A percentile compares a stretch with the other conserved stretches of the same genome.
Evolutionary conservation across 2,888 invertebrate genomes (phyloP).

Genomic region (Maniola hyperantus): DNA sequence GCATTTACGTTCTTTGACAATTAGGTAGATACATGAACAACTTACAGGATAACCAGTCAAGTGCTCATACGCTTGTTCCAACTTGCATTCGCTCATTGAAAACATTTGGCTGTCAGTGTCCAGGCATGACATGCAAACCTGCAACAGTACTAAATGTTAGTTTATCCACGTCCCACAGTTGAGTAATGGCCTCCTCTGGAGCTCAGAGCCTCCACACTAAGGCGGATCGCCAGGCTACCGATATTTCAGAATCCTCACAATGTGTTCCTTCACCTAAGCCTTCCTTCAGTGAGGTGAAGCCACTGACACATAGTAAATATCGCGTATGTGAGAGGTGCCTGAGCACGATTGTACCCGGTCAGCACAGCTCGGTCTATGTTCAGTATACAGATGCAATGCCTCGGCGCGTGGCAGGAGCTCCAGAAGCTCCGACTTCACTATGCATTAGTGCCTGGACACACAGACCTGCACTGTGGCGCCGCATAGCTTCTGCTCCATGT

Average conservation of each 20-base stretch:
- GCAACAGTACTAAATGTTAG: background rate
- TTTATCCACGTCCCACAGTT: background rate
- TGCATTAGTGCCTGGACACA: background rate
- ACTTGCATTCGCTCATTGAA: background rate
- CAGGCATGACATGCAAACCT: conserved; percentile 17
- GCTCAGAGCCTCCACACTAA: background rate
- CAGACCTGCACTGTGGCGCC: background rate
- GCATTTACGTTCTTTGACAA: background rate
- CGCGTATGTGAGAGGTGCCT: too few relatives aligned
- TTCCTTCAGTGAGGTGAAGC: background rate
- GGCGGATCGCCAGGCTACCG: background rate
- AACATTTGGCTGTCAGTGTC: conserved; percentile 15
- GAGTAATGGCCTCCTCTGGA: background rate
- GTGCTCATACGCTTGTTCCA: conserved; percentile 11
- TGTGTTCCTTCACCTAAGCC: background rate
- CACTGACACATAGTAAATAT: background rate
- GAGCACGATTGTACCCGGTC: too few relatives aligned
- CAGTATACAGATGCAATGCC: too few relatives aligned
- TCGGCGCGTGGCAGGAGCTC: too few relatives aligned
- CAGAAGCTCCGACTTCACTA: too few relatives aligned
- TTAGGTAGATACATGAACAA: background rate
- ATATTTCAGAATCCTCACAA: too few relatives aligned
- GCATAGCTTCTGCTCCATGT: background rate
- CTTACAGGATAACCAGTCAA: conserved; percentile 14
- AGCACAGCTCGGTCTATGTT: too few relatives aligned